A percentile compares a stretch with the other conserved stretches of the same genome.
Conservation (phyloP, 2,113 vertebrate species). For the Sorex fumeus region DNA sequence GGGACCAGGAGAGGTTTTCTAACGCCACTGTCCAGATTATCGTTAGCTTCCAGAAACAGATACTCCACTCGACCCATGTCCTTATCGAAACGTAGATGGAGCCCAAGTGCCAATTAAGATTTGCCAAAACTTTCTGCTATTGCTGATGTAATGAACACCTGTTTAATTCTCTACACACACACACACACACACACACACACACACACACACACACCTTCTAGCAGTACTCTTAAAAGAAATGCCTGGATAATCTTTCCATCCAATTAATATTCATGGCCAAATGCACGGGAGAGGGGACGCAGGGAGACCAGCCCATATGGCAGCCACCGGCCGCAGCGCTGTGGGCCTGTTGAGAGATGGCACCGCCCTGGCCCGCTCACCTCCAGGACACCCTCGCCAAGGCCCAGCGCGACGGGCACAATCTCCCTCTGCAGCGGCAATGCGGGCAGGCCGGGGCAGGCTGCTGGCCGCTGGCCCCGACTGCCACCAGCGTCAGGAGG, state of each 20-base stretch:
- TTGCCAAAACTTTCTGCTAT: conserved; percentile 43
- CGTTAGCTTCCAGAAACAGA: conserved; percentile 55
- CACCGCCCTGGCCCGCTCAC: neutral
- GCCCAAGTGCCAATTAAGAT: conserved; percentile 70
- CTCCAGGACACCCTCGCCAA: neutral
- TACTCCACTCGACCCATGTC: neutral
- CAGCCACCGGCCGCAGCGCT: neutral
- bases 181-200: conserved; percentile 25
- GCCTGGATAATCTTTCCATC: conserved; percentile 15
- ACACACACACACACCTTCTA: neutral
- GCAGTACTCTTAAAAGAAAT: conserved; percentile 20
- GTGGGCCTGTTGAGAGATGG: too few species aligned
- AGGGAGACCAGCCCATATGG: neutral
- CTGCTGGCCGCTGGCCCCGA: neutral
- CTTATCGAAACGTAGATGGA: conserved; percentile 31
- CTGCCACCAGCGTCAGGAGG: neutral
- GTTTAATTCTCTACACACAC: neutral
- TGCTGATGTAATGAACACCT: neutral
- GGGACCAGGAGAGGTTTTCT: conserved; percentile 19
- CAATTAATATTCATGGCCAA: conserved; percentile 25
- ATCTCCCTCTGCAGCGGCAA: neutral
- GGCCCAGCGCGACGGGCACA: neutral
- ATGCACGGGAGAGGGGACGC: neutral
- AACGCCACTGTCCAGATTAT: conserved; percentile 39
- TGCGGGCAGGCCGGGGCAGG: neutral